A percentile compares a stretch with the other conserved stretches of the same genome.
These are phyloP conservation scores for Quiscalus mexicanus DNA, from an alignment of 2,113 vertebrate species.

Conservation along the genomic window DNA sequence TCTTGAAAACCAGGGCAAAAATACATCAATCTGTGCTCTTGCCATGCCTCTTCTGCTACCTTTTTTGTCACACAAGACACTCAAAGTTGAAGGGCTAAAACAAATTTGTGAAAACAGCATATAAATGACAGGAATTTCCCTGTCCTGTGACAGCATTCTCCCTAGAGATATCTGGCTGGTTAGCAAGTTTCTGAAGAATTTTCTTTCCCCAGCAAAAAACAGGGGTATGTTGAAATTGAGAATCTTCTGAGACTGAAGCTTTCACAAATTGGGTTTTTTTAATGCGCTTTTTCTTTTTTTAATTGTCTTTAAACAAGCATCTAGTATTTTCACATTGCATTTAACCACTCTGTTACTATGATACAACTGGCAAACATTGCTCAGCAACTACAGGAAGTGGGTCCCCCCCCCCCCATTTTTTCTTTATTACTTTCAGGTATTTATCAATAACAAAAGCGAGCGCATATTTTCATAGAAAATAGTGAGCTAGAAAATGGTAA, in stretches of 20 bases:
- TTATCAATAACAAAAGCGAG: not conserved
- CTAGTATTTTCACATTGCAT: not conserved
- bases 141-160: not conserved
- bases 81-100: not conserved
- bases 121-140: not conserved
- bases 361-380: not conserved
- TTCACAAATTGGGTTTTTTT: not conserved
- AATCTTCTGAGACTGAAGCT: not conserved
- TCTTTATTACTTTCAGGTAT: not conserved
- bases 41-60: not conserved
- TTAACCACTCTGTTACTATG: not conserved
- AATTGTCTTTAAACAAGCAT: not conserved
- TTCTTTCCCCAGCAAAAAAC: not conserved
- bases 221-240: not conserved
- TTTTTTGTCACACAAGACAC: not conserved
- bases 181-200: not conserved
- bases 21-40: not conserved
- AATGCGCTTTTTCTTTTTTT: not conserved
- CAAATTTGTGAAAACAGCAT: not conserved
- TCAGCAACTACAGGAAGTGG: not conserved
- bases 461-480: not conserved
- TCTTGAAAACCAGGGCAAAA: not conserved
- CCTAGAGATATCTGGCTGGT: not conserved
- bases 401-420: fast-evolving
- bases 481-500: not conserved